Evolutionary conservation across 2,797 vertebrate species (phyloP).

Genomic region (Sus cebifrons): DNA sequence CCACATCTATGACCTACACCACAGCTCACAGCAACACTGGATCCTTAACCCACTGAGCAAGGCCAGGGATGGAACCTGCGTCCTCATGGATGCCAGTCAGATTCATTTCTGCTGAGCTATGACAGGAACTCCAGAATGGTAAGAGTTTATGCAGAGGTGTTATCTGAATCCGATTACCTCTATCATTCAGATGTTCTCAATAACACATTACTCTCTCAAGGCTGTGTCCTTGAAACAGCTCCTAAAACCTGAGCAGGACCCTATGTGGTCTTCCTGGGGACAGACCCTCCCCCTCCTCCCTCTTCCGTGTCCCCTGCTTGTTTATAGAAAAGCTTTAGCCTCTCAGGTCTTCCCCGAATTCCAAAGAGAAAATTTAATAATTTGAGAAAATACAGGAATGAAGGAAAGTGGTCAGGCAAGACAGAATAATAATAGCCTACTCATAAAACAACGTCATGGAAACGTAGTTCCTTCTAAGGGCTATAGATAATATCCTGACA

Average conservation of each 20-base stretch:
- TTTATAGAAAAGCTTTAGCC: neutral
- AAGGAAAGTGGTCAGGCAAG: neutral
- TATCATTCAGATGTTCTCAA: neutral
- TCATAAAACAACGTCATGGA: neutral
- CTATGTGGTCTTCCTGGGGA: neutral
- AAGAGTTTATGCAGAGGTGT: neutral
- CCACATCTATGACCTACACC: no score
- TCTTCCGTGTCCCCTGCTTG: no score
- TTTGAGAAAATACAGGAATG: neutral
- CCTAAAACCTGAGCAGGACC: neutral
- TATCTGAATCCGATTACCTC: neutral
- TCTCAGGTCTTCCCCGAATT: neutral
- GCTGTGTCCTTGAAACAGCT: neutral
- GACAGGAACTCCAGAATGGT: no score
- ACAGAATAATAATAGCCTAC: neutral
- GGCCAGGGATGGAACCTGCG: no score
- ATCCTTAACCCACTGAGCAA: no score
- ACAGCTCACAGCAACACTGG: no score
- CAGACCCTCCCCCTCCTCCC: neutral
- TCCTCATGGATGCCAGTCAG: no score
- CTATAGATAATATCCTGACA: neutral
- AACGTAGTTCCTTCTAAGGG: neutral
- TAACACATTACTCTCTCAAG: neutral
- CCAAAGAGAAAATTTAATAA: neutral
- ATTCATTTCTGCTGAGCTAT: no score